Evolutionary conservation across 2,113 vertebrate species (phyloP), one percentile per base, ranked within the genome.

Genomic region (Phoxinus phoxinus): DNA sequence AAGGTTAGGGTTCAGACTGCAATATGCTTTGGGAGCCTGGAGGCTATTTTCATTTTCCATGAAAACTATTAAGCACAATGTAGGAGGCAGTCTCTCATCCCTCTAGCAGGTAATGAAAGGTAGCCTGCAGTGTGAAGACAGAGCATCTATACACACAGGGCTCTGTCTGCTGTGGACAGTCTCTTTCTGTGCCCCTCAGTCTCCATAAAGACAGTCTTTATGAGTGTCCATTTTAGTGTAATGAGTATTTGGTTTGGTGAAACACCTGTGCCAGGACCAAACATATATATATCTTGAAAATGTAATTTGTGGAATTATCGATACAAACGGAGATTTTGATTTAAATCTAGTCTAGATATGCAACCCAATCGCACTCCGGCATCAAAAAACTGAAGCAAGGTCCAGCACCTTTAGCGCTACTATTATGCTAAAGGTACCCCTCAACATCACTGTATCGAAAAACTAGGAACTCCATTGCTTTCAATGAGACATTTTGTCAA

Each of bases 21-120:
- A 89, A 83, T 88, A 85, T 87, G 84, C 84, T 89, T 35, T 51
- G 76, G 89, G 86, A 88, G 78, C 78, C 89, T 84, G 81, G 56
- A 85, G 81, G 87, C 90, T 90, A 87, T 91, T 91, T 90, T 87
- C 85, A 78, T 76, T 88, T 81, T 59, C 77, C 65, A 79, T 87
- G 86, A 88, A 89, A 89, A 90, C 92, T 67, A 87, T 92, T 85
- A 90, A 85, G 89, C 84, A 84, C 87, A 90, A 86, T 91, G 78
- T 79, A 67, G 85, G 46, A 87, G 84, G 84, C 84, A 72, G 74
- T 78, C 86, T 89, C 63, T 23, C 77, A 79, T 80, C 82, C 83
- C 69, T 59, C 65, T 87, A 82, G 85, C 84, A 86, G 71, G 59
- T 89, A 84, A 85, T 88, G 86, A 89, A 86, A 87, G 77, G 85